Conservation (phyloP, 2,797 vertebrate genomes). For the Yasuhikotakia modesta region DNA sequence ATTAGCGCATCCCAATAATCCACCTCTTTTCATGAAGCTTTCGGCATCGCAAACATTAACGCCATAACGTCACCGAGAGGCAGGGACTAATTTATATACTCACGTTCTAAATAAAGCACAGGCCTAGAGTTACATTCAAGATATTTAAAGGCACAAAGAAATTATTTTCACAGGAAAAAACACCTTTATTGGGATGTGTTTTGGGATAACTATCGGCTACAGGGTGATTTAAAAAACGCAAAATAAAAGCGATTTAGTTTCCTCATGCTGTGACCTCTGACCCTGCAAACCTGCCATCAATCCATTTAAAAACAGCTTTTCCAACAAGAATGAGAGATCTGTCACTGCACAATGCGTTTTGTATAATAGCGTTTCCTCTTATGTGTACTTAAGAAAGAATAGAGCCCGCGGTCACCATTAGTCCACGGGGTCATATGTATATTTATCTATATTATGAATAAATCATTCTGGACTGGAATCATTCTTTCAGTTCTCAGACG, state of each 20-base stretch:
- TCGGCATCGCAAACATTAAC: background rate
- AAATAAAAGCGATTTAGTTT: too few species aligned
- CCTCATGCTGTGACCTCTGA: conserved; percentile 21
- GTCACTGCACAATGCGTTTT: background rate
- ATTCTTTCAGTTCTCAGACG: background rate
- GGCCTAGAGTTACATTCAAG: too few species aligned
- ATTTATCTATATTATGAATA: conserved; percentile 8
- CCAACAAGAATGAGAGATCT: background rate
- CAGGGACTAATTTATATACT: background rate
- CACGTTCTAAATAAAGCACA: too few species aligned
- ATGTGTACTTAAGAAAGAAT: background rate
- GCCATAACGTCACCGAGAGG: too few species aligned
- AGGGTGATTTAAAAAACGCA: too few species aligned
- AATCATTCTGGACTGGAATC: background rate
- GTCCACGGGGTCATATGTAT: background rate
- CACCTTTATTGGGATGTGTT: too few species aligned
- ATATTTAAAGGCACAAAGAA: too few species aligned
- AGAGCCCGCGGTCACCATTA: background rate
- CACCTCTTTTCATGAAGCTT: background rate
- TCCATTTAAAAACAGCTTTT: conserved; percentile 24
- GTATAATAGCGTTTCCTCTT: conserved; percentile 12
- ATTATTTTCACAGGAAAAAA: too few species aligned
- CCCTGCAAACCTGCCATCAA: conserved; percentile 5
- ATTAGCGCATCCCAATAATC: conserved; percentile 38
- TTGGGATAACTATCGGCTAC: background rate